Conservation (phyloP, 1,140 invertebrate genomes). For the Drosophila paulistorum region DNA sequence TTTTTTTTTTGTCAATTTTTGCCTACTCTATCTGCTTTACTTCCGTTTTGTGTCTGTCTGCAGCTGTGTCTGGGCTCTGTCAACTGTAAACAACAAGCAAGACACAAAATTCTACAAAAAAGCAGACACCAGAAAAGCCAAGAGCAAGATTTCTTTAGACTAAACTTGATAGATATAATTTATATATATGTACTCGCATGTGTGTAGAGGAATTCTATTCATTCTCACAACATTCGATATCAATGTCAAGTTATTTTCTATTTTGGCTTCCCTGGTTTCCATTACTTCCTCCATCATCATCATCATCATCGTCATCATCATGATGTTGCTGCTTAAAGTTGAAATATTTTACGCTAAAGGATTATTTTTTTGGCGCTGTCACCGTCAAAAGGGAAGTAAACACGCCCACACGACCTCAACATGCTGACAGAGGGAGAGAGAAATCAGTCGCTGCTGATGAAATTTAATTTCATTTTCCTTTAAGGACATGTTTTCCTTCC, state of each 20-base stretch:
- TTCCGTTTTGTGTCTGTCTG: conserved; percentile 54
- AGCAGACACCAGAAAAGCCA: conserved; percentile 63
- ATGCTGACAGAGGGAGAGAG: conserved; percentile 19
- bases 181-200: not conserved
- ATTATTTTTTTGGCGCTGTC: conserved; percentile 7
- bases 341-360: conserved; percentile 10
- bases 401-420: conserved; percentile 13
- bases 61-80: conserved; percentile 77
- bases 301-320: conserved; percentile 30
- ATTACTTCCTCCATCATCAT: not conserved
- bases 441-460: conserved; percentile 5
- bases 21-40: not conserved
- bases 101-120: conserved; percentile 44
- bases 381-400: not conserved
- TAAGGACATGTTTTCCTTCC: conserved; percentile 22
- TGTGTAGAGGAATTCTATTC: conserved; percentile 25
- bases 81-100: conserved; percentile 72
- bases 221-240: conserved; percentile 77
- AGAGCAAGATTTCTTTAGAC: conserved; percentile 53
- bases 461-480: conserved; percentile 10
- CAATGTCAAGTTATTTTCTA: conserved; percentile 73
- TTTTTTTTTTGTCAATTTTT: conserved; percentile 15
- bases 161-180: conserved; percentile 28
- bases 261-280: not conserved
- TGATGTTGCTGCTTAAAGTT: conserved; percentile 26